Evolutionary conservation across 2,888 invertebrate genomes (phyloP).

Genomic region (Ecliptopera silaceata): DNA sequence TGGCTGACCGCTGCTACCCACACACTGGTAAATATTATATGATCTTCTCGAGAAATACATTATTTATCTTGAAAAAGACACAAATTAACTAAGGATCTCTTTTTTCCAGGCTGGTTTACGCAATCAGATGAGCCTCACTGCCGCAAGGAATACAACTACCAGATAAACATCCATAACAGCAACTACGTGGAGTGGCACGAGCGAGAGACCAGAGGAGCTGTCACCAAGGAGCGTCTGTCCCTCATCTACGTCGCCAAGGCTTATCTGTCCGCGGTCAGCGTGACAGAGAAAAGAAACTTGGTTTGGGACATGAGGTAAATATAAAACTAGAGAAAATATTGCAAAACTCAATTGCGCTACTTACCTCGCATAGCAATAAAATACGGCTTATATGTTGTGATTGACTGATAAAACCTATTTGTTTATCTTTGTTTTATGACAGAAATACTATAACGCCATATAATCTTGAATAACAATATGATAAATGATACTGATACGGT

Average conservation of each 20-base stretch:
- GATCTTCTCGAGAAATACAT: background rate
- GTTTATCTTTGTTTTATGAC: background rate
- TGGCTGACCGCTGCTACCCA: constrained; percentile 94
- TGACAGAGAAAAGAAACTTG: constrained; percentile 94
- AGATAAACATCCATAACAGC: constrained; percentile 85
- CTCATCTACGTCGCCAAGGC: constrained; percentile 91
- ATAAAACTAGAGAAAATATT: background rate
- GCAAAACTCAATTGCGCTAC: background rate
- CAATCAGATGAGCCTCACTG: constrained; percentile 91
- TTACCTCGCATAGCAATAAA: background rate
- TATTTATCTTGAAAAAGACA: background rate
- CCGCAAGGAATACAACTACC: constrained; percentile 93
- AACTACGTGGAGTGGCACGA: constrained; percentile 95
- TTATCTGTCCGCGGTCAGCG: constrained; percentile 91
- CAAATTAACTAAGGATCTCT: constrained; percentile 1
- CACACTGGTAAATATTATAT: constrained; percentile 86
- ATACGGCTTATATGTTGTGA: background rate
- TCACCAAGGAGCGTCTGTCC: constrained; percentile 86
- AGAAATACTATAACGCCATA: background rate
- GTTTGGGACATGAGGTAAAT: constrained; percentile 89
- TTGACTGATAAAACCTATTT: constrained; percentile 15
- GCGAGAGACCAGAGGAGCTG: constrained; percentile 86
- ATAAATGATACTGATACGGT: background rate
- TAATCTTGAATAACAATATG: constrained; percentile 2
- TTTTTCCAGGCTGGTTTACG: constrained; percentile 88